Evolutionary conservation across 2,888 invertebrate genomes (phyloP).

Genomic region (Tetropium fuscum): DNA sequence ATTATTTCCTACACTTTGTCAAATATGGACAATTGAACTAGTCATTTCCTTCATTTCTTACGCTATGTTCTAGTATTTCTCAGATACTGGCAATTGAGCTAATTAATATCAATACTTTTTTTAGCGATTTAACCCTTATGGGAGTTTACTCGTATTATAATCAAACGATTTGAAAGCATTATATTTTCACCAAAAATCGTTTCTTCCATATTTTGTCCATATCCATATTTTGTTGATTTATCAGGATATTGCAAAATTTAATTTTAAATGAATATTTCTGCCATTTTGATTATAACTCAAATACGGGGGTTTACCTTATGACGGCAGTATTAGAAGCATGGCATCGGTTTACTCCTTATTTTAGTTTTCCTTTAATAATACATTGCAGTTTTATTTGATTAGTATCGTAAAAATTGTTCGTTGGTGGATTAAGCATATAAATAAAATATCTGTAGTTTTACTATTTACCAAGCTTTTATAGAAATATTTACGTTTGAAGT

Average conservation of each 20-base stretch:
- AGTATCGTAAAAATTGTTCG: too few relatives aligned
- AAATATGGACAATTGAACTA: not conserved
- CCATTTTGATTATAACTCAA: not conserved
- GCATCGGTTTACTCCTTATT: too few relatives aligned
- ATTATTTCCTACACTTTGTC: not conserved
- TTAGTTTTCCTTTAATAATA: too few relatives aligned
- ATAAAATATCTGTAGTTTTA: too few relatives aligned
- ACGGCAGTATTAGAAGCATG: slow-evolving; percentile 7
- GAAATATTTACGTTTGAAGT: too few relatives aligned
- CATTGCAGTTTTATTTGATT: too few relatives aligned
- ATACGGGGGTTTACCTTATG: not conserved
- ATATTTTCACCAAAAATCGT: not conserved
- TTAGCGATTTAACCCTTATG: not conserved
- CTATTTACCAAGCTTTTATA: too few relatives aligned
- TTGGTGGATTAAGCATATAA: too few relatives aligned
- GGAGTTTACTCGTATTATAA: not conserved
- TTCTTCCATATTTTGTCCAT: too few relatives aligned
- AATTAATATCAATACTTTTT: not conserved
- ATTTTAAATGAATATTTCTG: not conserved
- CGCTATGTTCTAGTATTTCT: not conserved
- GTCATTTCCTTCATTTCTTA: not conserved
- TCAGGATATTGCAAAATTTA: not conserved
- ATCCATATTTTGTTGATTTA: not conserved
- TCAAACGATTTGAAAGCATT: not conserved
- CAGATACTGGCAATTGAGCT: not conserved